Evolutionary conservation across 2,797 vertebrate species (phyloP), one percentile per base, ranked within the genome.

Genomic region (Microctenopoma stevenorrisi): DNA sequence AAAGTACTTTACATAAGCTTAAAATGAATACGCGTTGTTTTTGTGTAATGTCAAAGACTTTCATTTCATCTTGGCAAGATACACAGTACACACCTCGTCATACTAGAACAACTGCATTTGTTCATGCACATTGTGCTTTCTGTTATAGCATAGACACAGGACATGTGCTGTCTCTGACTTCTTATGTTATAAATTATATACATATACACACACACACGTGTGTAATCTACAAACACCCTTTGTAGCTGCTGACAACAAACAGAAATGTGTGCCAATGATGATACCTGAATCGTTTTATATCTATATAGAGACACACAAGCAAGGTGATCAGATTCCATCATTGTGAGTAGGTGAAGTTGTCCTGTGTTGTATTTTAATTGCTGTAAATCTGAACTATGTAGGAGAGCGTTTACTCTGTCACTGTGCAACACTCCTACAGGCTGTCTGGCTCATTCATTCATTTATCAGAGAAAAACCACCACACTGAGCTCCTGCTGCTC

Each of bases 361-460:
- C 0, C 0, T 15, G 3, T 50, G 43, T 54, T 7, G 16, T 16
- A 33, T 42, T 25, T 48, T 16, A 66, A 59, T 55, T 57, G 5
- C 15, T 43, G 28, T 30, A 15, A 55, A 30, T 56, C 48, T 55
- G 30, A 52, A 44, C 11, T 35, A 26, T 28, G 26, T 49, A 9
- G 33, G 33, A 35, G 69, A 66, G 68, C 38, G 16, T 68, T 78
- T 68, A 60, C 61, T 63, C 44, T 38, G 46, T 66, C 59, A 16
- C 47, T 26, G 55, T 14, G 25, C 0, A 11, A 66, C 68, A 48
- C 79, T 22, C 42, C 4, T n/a, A 51, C 51, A 2, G 5, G 22
- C 25, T 8, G 44, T 14, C 55, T 9, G 43, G 4, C 72, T 85
- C 74, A 58, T 86, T 89, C 22, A 90, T 89, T 88, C 82, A 90